Conservation (phyloP, 2,113 vertebrate species). For the Tragulus kanchil region DNA sequence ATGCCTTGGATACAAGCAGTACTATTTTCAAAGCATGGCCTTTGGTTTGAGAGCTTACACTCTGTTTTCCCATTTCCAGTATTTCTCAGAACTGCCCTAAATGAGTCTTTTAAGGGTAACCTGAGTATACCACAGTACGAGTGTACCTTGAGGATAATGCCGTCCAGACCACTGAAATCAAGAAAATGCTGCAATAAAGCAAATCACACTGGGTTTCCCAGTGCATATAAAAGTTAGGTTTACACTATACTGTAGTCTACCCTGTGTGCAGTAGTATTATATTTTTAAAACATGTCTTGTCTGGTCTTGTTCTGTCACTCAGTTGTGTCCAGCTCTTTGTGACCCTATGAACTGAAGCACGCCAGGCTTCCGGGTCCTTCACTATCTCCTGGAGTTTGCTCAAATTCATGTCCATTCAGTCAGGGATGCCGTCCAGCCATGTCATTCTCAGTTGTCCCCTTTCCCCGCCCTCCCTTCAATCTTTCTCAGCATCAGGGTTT, state of each 20-base stretch:
- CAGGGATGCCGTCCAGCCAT: no score
- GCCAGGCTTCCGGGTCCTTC: no score
- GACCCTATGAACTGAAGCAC: no score
- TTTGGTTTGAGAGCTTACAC: neutral
- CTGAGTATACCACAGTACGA: neutral
- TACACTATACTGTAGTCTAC: neutral
- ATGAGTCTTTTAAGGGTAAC: neutral
- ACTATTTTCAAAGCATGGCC: neutral
- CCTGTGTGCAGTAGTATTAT: neutral
- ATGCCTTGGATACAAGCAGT: neutral
- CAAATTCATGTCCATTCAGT: no score
- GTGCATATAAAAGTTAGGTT: neutral
- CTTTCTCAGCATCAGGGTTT: no score
- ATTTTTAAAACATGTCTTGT: neutral
- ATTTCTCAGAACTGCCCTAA: neutral
- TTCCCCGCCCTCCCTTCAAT: no score
- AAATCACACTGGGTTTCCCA: neutral
- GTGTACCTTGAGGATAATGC: accelerated
- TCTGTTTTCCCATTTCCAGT: neutral
- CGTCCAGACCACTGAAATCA: neutral
- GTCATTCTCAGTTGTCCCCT: no score
- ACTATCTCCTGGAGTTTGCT: no score
- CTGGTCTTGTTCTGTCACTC: no score
- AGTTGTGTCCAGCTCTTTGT: no score
- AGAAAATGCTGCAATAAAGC: neutral